Conservation (phyloP, 2,797 vertebrate species). For the Sebastes matsubarae region DNA sequence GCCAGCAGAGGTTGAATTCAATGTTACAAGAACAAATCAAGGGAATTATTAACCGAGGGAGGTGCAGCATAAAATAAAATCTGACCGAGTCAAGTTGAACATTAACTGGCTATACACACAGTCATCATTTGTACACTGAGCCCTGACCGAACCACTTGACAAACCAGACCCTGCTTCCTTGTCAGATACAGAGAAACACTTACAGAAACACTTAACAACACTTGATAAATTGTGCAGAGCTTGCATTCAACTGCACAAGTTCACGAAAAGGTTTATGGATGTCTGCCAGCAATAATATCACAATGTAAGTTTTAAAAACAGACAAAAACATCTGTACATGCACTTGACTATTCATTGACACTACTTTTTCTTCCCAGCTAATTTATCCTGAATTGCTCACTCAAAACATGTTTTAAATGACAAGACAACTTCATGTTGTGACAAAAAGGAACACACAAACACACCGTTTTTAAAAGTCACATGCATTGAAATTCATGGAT, state of each 20-base stretch:
- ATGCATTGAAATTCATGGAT: no score
- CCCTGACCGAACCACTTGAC: conserved; percentile 48
- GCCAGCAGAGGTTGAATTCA: conserved; percentile 41
- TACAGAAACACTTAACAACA: neutral
- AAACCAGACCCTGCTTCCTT: conserved; percentile 10
- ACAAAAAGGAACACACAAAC: neutral
- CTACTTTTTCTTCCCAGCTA: no score
- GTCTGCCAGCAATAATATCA: neutral
- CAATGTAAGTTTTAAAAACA: neutral
- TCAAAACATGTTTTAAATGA: neutral
- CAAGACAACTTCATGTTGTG: neutral
- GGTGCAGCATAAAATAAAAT: conserved; percentile 40
- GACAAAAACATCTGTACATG: neutral
- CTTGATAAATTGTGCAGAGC: neutral
- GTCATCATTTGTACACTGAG: conserved; percentile 50
- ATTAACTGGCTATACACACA: conserved; percentile 74
- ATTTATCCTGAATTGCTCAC: neutral
- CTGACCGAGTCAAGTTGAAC: conserved; percentile 70
- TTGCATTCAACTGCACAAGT: neutral
- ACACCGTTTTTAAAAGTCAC: no score
- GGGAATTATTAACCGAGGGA: conserved; percentile 64
- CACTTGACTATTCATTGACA: neutral
- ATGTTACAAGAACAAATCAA: conserved; percentile 44
- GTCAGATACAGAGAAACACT: neutral
- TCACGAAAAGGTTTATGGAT: neutral